Conservation (phyloP, 2,888 invertebrate genomes). For the Augiades crinisus region DNA sequence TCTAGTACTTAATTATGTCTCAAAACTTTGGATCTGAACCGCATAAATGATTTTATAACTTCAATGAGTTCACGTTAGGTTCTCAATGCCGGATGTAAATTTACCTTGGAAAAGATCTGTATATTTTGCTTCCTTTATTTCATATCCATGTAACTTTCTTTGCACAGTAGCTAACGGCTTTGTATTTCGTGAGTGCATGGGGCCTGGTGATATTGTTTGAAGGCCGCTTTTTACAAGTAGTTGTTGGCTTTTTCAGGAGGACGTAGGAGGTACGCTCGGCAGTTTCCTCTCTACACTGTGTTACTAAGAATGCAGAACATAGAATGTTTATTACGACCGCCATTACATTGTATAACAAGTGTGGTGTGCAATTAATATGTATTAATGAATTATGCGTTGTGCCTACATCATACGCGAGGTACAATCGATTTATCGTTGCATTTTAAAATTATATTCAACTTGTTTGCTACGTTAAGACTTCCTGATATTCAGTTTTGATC, state of each 20-base stretch:
- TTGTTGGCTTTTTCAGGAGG: slow-evolving; percentile 84
- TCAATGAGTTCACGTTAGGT: slow-evolving; percentile 46
- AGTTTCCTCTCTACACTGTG: slow-evolving; percentile 84
- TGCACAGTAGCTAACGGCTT: slow-evolving; percentile 75
- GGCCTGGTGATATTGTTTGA: slow-evolving; percentile 48
- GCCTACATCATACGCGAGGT: slow-evolving; percentile 31
- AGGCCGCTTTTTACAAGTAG: slow-evolving; percentile 59
- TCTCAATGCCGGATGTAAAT: slow-evolving; percentile 51
- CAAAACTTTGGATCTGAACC: slow-evolving; percentile 12
- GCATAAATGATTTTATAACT: slow-evolving; percentile 32
- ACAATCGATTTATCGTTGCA: slow-evolving; percentile 41
- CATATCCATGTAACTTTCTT: slow-evolving; percentile 62
- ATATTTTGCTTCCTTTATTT: slow-evolving; percentile 68
- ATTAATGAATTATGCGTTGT: slow-evolving; percentile 26
- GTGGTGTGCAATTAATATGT: slow-evolving; percentile 44
- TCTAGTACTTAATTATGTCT: slow-evolving; percentile 1
- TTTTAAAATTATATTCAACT: slow-evolving; percentile 32
- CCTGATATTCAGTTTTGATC: too few species aligned
- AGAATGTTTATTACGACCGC: slow-evolving; percentile 57
- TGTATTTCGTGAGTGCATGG: slow-evolving; percentile 54
- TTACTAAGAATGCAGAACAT: slow-evolving; percentile 71
- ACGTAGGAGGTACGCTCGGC: slow-evolving; percentile 83
- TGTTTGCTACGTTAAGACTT: too few species aligned
- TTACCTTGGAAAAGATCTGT: slow-evolving; percentile 69
- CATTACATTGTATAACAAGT: slow-evolving; percentile 46